Evolutionary conservation across 2,888 invertebrate species (phyloP).

Genomic region (Nemoura dubitans): DNA sequence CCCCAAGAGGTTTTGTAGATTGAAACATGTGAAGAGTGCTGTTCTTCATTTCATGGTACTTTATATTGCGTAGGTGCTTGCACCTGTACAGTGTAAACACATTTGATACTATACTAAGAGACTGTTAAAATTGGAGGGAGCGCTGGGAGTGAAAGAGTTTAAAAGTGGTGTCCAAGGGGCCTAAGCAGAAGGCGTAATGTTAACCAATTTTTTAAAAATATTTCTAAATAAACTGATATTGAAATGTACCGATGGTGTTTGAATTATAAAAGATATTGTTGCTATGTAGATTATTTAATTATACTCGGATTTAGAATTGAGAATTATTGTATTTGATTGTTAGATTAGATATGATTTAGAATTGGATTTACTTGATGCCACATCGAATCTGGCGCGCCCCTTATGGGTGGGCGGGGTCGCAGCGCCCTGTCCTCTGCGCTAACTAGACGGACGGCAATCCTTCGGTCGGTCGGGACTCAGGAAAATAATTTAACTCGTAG

Average conservation of each 20-base stretch:
- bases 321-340: no score
- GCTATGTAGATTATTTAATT: no score
- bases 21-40: neutral
- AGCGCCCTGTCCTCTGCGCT: no score
- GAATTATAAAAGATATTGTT: no score
- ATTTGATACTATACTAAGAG: conserved; percentile 1
- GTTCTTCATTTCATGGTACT: neutral
- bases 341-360: no score
- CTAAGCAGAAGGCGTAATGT: neutral
- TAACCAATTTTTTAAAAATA: neutral
- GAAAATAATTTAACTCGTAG: no score
- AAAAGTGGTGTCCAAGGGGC: neutral
- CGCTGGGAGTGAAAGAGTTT: neutral
- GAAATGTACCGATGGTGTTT: neutral
- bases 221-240: conserved; percentile 5
- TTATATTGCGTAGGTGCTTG: neutral
- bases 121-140: neutral
- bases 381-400: no score
- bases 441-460: no score
- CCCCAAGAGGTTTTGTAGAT: neutral
- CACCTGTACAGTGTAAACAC: neutral
- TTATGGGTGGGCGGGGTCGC: no score
- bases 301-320: no score
- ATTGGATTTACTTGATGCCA: no score
- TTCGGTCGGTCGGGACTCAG: no score